phyloP scores from a whole-genome alignment of 92 coral and sea anemone genomes.

The Heliopora coerulea region DNA sequence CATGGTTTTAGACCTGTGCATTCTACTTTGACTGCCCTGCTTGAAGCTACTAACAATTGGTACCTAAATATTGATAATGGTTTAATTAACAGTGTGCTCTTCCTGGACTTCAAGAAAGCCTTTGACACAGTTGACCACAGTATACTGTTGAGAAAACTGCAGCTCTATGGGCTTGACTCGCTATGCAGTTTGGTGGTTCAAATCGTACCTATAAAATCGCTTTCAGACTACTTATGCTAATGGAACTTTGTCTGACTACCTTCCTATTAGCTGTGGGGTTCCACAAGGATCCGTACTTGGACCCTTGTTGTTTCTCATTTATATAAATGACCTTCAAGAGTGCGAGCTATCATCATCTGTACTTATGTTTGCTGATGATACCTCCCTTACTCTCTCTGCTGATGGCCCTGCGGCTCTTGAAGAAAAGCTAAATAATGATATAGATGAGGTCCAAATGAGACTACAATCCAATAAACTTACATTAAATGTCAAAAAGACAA shows the following conservation, averaged over 20 bases:
- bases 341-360: slow-evolving; percentile 31
- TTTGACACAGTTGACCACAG: slow-evolving; percentile 14
- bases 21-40: slow-evolving; percentile 41
- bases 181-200: slow-evolving; percentile 4
- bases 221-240: neutral
- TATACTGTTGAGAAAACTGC: slow-evolving; percentile 1
- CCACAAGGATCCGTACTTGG: slow-evolving; percentile 19
- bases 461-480: slow-evolving; percentile 43
- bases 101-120: slow-evolving; percentile 19
- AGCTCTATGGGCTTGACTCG: neutral
- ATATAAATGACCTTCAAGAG: slow-evolving; percentile 28
- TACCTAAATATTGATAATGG: slow-evolving; percentile 34
- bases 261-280: slow-evolving; percentile 12
- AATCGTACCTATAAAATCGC: neutral
- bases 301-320: slow-evolving; percentile 10
- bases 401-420: slow-evolving; percentile 4
- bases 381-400: neutral
- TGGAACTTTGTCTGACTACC: slow-evolving; percentile 16
- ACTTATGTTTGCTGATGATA: slow-evolving; percentile 17
- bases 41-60: slow-evolving; percentile 43
- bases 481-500: slow-evolving; percentile 42
- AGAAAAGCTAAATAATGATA: slow-evolving; percentile 42
- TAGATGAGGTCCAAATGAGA: slow-evolving; percentile 25
- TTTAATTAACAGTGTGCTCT: slow-evolving; percentile 4
- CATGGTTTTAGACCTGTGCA: slow-evolving; percentile 43